phyloP scores from a whole-genome alignment of 2,113 vertebrate genomes.

The Xenopus tropicalis region DNA sequence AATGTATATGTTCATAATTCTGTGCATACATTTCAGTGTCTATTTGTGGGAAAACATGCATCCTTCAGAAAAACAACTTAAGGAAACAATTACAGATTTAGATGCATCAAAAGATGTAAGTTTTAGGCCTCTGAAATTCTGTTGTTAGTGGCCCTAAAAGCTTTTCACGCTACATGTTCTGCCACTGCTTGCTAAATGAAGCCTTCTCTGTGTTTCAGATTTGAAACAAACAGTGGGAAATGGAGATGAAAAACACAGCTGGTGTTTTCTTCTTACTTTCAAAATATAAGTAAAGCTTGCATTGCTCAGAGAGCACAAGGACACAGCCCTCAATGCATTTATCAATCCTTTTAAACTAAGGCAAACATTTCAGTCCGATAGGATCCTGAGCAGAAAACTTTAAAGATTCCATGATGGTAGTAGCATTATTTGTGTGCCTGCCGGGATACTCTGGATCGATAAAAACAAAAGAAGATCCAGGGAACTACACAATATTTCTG shows the following conservation, averaged over 20 bases:
- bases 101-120: not conserved
- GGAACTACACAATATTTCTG: not conserved
- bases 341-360: not conserved
- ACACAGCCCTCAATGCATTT: constrained; percentile 1
- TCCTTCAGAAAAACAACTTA: not conserved
- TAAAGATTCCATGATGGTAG: not conserved
- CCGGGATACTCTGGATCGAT: not conserved
- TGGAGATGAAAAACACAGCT: constrained; percentile 35
- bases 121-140: constrained; percentile 8
- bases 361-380: no score
- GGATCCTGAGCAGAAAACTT: not conserved
- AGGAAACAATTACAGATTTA: not conserved
- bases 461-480: not conserved
- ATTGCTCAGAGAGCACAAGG: not conserved
- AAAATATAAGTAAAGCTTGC: constrained; percentile 21
- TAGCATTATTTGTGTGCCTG: constrained; percentile 7
- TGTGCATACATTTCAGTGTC: no score
- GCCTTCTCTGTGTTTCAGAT: constrained; percentile 8
- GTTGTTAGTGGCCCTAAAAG: constrained; percentile 27
- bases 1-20: no score
- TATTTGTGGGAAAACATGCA: no score
- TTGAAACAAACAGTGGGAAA: constrained; percentile 20
- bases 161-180: not conserved
- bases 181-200: not conserved
- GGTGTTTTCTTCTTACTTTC: constrained; percentile 26